Evolutionary conservation across 2,113 vertebrate species (phyloP).

Genomic region (Nipponia nippon): DNA sequence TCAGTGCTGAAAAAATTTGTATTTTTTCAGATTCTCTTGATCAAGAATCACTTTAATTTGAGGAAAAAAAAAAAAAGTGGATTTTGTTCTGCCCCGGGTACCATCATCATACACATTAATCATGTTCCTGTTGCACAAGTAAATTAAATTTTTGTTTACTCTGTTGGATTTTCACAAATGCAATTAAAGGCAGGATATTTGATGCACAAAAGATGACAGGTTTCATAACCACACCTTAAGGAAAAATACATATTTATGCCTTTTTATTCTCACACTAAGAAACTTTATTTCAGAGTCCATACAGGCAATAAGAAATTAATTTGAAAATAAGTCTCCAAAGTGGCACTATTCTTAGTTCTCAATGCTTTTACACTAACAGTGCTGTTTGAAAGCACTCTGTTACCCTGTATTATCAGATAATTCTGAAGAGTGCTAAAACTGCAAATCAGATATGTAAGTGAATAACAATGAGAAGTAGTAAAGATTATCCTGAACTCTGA

Average conservation of each 20-base stretch:
- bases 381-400: not conserved
- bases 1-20: not conserved
- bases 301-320: not conserved
- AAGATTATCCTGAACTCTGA: not conserved
- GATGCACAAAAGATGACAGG: not conserved
- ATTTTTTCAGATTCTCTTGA: not conserved
- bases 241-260: not conserved
- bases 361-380: not conserved
- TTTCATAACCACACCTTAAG: not conserved
- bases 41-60: not conserved
- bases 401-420: not conserved
- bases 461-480: not conserved
- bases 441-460: not conserved
- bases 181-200: not conserved
- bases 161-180: not conserved
- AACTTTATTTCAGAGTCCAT: not conserved
- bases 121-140: not conserved
- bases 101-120: not conserved
- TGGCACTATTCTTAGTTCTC: not conserved
- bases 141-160: constrained; percentile 3
- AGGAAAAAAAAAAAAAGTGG: not conserved
- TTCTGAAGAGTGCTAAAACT: not conserved
- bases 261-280: not conserved
- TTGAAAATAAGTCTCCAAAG: not conserved
- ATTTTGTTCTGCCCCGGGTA: not conserved